Evolutionary conservation across 2,888 invertebrate genomes (phyloP).

Genomic region (Platycheirus albimanus): DNA sequence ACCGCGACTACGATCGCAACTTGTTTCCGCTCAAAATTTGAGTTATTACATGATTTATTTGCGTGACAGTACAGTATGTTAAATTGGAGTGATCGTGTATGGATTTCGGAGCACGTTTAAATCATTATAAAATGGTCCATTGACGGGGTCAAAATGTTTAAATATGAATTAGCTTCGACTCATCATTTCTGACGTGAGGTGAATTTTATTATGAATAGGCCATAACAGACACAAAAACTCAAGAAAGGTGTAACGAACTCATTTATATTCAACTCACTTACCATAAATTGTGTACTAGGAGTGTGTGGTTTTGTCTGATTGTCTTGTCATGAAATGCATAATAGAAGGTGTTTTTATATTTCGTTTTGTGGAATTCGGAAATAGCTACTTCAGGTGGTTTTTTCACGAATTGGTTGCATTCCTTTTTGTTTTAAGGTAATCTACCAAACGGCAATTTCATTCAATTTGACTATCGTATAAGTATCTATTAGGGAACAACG

Average conservation of each 20-base stretch:
- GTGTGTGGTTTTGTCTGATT: constrained; percentile 10
- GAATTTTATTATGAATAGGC: constrained; percentile 22
- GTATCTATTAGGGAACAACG: no score
- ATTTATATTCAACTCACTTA: constrained; percentile 37
- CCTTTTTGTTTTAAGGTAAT: no score
- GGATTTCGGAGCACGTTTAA: constrained; percentile 24
- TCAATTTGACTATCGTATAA: no score
- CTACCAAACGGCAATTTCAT: neutral
- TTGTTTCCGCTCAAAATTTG: constrained; percentile 45
- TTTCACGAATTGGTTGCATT: no score
- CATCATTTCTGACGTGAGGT: constrained; percentile 29
- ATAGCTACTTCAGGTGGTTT: no score
- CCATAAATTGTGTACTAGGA: neutral
- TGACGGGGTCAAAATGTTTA: constrained; percentile 1
- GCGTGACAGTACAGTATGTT: constrained; percentile 28
- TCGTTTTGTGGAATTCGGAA: neutral
- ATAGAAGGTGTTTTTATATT: neutral
- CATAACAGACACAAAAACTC: neutral
- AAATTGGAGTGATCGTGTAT: constrained; percentile 25
- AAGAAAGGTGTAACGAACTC: constrained; percentile 49
- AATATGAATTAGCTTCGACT: constrained; percentile 21
- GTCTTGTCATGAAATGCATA: neutral
- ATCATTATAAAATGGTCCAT: constrained; percentile 41
- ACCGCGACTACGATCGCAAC: neutral
- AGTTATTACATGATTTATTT: constrained; percentile 47